Conservation (phyloP, 1,140 invertebrate genomes). For the Dysdera silvatica region DNA sequence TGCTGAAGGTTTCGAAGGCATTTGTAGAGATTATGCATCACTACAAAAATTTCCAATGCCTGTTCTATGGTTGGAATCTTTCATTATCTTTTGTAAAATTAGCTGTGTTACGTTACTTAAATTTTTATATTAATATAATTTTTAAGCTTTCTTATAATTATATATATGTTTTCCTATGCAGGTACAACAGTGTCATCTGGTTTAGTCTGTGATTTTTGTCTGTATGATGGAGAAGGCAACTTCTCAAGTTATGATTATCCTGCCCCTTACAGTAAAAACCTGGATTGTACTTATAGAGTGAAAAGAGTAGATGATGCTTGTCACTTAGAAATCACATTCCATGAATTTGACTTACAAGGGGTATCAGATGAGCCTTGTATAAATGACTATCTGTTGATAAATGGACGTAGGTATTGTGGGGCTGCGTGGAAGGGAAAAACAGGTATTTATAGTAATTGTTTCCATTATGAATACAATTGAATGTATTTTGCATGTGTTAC, state of each 20-base stretch:
- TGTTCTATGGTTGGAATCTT: too few species aligned
- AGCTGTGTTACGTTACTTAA: too few species aligned
- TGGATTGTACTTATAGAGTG: conserved; percentile 33
- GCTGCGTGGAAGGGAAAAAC: neutral
- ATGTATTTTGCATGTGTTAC: too few species aligned
- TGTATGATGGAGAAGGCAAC: conserved; percentile 34
- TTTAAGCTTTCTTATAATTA: too few species aligned
- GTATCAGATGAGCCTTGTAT: conserved; percentile 11
- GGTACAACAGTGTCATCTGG: too few species aligned
- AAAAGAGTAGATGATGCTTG: conserved; percentile 28
- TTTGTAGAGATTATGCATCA: too few species aligned
- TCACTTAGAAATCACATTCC: conserved; percentile 30
- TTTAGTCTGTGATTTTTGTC: conserved; percentile 33
- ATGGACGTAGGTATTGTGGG: conserved; percentile 26
- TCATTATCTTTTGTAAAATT: too few species aligned
- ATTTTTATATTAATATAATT: too few species aligned
- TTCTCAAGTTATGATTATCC: conserved; percentile 33
- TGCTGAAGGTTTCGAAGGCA: too few species aligned
- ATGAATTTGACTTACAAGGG: conserved; percentile 36
- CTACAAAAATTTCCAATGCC: too few species aligned
- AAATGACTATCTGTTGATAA: conserved; percentile 29
- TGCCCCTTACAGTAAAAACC: conserved; percentile 18
- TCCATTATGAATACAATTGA: too few species aligned
- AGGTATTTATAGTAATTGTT: neutral
- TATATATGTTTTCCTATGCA: too few species aligned